phyloP scores from a whole-genome alignment of 2,888 invertebrate species.

The Zaprionus obscuricornis region DNA sequence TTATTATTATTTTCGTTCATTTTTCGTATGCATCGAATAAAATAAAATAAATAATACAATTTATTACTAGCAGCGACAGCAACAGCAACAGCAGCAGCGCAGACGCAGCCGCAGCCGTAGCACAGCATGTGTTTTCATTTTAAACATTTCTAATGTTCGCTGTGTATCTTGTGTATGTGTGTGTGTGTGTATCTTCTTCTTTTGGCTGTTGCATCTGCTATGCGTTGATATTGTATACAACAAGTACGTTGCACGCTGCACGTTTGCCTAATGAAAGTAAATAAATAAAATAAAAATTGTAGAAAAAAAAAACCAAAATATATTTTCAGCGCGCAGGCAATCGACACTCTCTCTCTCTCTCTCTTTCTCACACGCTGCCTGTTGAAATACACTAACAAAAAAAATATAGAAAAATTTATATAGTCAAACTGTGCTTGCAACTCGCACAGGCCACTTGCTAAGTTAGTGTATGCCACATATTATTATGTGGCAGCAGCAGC shows the following conservation, averaged over 20 bases:
- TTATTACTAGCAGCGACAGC: conserved; percentile 59
- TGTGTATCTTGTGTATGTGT: conserved; percentile 34
- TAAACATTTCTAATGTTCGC: conserved; percentile 32
- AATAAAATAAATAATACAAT: conserved; percentile 79
- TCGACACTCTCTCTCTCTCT: too few species aligned
- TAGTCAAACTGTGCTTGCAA: too few species aligned
- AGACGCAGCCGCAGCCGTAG: conserved; percentile 3
- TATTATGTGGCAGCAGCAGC: too few species aligned
- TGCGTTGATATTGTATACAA: conserved; percentile 46
- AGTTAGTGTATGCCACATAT: too few species aligned
- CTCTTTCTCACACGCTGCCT: too few species aligned
- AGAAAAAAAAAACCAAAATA: conserved; percentile 57
- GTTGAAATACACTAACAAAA: too few species aligned
- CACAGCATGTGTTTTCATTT: conserved; percentile 48
- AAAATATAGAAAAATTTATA: too few species aligned
- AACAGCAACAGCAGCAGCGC: background rate
- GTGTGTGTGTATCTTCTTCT: conserved; percentile 3
- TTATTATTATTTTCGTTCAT: background rate
- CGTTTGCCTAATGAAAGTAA: conserved; percentile 62
- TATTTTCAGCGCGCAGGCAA: conserved; percentile 44
- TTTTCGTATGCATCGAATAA: conserved; percentile 51
- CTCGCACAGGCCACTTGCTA: too few species aligned
- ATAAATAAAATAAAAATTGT: conserved; percentile 77
- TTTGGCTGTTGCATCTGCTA: conserved; percentile 46
- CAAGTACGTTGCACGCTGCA: conserved; percentile 24